phyloP scores from a whole-genome alignment of 2,888 invertebrate genomes.

The Scrobipalpa atriplicella region DNA sequence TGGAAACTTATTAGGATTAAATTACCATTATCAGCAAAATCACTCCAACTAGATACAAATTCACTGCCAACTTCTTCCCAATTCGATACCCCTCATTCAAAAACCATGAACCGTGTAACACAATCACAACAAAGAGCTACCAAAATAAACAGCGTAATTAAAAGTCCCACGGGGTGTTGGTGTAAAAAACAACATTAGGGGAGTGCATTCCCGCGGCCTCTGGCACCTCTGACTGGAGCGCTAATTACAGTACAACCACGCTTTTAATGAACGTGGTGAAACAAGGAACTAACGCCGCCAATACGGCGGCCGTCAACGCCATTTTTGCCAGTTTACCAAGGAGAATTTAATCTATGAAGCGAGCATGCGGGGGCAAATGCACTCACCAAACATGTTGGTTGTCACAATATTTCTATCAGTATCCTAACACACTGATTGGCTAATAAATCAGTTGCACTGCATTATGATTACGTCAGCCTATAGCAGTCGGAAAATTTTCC shows the following conservation, averaged over 20 bases:
- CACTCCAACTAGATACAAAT: neutral
- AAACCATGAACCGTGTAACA: slow-evolving; percentile 16
- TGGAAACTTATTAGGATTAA: neutral
- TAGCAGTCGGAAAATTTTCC: too few relatives aligned
- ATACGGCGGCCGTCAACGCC: too few relatives aligned
- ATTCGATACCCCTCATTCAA: neutral
- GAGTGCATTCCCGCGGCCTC: slow-evolving; percentile 73
- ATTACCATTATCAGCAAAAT: neutral
- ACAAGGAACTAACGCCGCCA: too few relatives aligned
- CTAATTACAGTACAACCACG: slow-evolving; percentile 59
- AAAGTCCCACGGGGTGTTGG: slow-evolving; percentile 69
- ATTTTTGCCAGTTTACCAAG: too few relatives aligned
- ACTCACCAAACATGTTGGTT: too few relatives aligned
- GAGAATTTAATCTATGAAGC: too few relatives aligned
- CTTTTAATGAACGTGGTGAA: too few relatives aligned
- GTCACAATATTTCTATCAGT: too few relatives aligned
- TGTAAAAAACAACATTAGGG: slow-evolving; percentile 57
- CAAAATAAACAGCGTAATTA: slow-evolving; percentile 64
- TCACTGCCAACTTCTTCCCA: neutral
- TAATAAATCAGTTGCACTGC: too few relatives aligned
- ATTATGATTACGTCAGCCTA: too few relatives aligned
- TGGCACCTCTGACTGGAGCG: slow-evolving; percentile 54
- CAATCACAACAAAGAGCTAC: slow-evolving; percentile 35
- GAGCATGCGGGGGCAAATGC: too few relatives aligned
- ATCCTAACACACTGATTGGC: too few relatives aligned